Evolutionary conservation across 2,888 invertebrate genomes (phyloP).

Genomic region (Nomada fucata): DNA sequence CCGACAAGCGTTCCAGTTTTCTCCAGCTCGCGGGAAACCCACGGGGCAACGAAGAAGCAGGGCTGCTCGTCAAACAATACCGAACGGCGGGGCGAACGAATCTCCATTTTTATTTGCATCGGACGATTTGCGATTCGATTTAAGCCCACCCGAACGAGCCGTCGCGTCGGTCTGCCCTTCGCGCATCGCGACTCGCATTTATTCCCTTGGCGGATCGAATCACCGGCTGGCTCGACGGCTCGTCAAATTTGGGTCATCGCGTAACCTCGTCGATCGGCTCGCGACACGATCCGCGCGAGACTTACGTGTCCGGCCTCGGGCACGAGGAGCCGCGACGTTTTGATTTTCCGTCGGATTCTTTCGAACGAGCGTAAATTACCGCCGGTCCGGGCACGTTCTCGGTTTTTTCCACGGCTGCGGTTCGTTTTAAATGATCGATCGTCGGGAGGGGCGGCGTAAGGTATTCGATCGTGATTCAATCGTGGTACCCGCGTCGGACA

Average conservation of each 20-base stretch:
- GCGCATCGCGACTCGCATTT: conserved; percentile 71
- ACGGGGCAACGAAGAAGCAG: conserved; percentile 12
- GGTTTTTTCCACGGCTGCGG: conserved; percentile 17
- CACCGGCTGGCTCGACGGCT: conserved; percentile 43
- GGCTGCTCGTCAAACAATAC: conserved; percentile 12
- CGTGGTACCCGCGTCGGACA: conserved; percentile 23
- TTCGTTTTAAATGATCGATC: conserved; percentile 36
- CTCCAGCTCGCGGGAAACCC: conserved; percentile 38
- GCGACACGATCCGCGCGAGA: conserved; percentile 24
- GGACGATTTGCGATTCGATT: conserved; percentile 76
- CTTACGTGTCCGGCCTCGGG: conserved; percentile 26
- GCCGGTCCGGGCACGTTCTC: conserved; percentile 22
- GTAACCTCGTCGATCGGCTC: conserved; percentile 1
- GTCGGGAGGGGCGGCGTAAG: conserved; percentile 25
- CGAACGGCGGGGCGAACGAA: conserved; percentile 52
- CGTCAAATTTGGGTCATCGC: conserved; percentile 62
- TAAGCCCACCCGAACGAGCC: conserved; percentile 64
- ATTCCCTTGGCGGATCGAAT: conserved; percentile 71
- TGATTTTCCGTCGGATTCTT: conserved; percentile 34
- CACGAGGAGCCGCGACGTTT: conserved; percentile 2
- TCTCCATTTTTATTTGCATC: conserved; percentile 76
- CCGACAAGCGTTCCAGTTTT: conserved; percentile 44
- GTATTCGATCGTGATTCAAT: conserved; percentile 55
- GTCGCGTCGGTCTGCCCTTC: conserved; percentile 23
- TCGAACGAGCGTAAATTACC: conserved; percentile 38